These are phyloP conservation scores for Acanthurus tractus DNA, from an alignment of 2,797 vertebrate genomes.

Conservation along the genomic window DNA sequence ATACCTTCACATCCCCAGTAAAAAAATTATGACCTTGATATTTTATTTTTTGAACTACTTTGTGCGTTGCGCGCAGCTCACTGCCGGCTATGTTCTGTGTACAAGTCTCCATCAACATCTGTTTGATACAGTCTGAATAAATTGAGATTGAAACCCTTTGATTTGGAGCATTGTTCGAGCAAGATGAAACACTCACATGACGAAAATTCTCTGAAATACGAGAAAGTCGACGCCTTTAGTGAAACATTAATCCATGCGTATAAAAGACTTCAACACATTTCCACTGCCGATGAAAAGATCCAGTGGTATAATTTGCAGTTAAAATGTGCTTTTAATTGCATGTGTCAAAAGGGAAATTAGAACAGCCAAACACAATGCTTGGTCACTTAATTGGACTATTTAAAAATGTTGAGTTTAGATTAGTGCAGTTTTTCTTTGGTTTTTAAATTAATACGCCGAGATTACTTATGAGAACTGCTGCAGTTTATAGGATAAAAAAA, in stretches of 20 bases:
- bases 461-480: conserved; percentile 1
- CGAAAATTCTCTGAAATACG: conserved; percentile 72
- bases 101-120: conserved; percentile 5
- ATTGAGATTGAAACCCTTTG: conserved; percentile 52
- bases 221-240: conserved; percentile 61
- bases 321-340: conserved; percentile 66
- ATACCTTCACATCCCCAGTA: not conserved
- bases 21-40: conserved; percentile 12
- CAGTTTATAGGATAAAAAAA: conserved; percentile 13
- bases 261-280: conserved; percentile 48
- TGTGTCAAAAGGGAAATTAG: conserved; percentile 57
- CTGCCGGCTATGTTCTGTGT: not conserved
- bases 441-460: not conserved
- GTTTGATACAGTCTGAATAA: conserved; percentile 42
- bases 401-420: conserved; percentile 15
- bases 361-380: conserved; percentile 27
- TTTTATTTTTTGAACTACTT: conserved; percentile 11
- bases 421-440: not conserved
- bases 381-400: conserved; percentile 43
- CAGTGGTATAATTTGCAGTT: conserved; percentile 39
- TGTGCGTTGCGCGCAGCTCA: not conserved
- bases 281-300: conserved; percentile 45
- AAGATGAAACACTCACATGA: conserved; percentile 63
- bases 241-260: conserved; percentile 66
- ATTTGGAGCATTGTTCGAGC: conserved; percentile 60